phyloP scores from a whole-genome alignment of 1,140 invertebrate species.

The Hypothenemus hampei region DNA sequence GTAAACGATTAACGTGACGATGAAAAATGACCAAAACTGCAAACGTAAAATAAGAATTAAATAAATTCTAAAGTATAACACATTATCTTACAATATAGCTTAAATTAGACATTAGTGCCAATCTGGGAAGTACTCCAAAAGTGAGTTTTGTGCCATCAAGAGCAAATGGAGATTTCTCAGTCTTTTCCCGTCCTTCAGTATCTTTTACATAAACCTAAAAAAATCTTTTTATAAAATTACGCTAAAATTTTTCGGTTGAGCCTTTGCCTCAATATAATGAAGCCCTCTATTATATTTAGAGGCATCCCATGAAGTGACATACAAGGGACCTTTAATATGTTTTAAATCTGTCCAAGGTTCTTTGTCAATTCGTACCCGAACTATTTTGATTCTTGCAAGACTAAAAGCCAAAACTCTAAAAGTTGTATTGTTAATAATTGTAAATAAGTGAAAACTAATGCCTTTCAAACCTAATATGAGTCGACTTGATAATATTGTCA shows the following conservation, averaged over 20 bases:
- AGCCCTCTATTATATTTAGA: conserved; percentile 58
- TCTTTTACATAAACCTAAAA: conserved; percentile 58
- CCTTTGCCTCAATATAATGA: conserved; percentile 61
- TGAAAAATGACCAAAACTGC: conserved; percentile 68
- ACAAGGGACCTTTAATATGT: conserved; percentile 63
- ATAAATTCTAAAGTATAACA: neutral
- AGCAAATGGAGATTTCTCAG: conserved; percentile 67
- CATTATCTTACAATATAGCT: conserved; percentile 57
- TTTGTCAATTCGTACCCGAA: conserved; percentile 63
- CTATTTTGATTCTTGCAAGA: conserved; percentile 54
- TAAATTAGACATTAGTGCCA: conserved; percentile 71
- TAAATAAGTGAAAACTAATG: conserved; percentile 3
- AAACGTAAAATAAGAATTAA: neutral
- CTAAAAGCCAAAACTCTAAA: conserved; percentile 71
- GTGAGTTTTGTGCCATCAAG: conserved; percentile 64
- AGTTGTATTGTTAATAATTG: neutral
- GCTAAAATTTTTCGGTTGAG: too few species aligned
- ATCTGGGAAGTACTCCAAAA: conserved; percentile 62
- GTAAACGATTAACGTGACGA: conserved; percentile 54
- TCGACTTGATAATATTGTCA: conserved; percentile 62
- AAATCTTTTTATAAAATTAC: neutral
- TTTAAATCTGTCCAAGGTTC: conserved; percentile 58
- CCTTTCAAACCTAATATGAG: conserved; percentile 67
- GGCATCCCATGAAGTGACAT: conserved; percentile 67
- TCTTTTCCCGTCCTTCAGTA: conserved; percentile 52